Conservation (phyloP, 2,888 invertebrate genomes). For the Sicus ferrugineus region DNA sequence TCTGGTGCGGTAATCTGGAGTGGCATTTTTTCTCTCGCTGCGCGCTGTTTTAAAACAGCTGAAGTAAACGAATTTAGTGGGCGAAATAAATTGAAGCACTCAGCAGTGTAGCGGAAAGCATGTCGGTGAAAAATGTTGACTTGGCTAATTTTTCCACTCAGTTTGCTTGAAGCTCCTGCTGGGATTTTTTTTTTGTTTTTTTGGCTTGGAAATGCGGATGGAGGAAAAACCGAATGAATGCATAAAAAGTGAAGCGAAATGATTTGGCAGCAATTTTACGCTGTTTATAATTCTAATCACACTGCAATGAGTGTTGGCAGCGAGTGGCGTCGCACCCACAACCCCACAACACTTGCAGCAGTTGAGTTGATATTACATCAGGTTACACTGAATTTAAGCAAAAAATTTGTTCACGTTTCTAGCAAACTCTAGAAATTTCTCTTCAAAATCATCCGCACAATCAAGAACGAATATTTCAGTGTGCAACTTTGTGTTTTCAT, state of each 20-base stretch:
- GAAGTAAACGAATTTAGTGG: not conserved
- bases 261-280: not conserved
- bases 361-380: no score
- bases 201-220: no score
- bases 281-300: not conserved
- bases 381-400: no score
- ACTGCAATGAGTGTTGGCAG: no score
- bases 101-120: not conserved
- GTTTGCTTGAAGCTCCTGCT: not conserved
- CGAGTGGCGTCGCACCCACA: no score
- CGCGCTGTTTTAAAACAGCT: not conserved
- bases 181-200: no score
- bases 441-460: not conserved
- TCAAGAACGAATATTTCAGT: not conserved
- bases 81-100: not conserved
- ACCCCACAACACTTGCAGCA: no score
- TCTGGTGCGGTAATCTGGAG: not conserved
- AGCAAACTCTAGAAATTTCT: no score
- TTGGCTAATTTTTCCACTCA: not conserved
- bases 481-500: not conserved
- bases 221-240: not conserved
- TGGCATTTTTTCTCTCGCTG: not conserved
- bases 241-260: not conserved
- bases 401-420: no score
- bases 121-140: constrained; percentile 1